phyloP scores from a whole-genome alignment of 1,140 invertebrate species.

The Reticulitermes speratus region DNA sequence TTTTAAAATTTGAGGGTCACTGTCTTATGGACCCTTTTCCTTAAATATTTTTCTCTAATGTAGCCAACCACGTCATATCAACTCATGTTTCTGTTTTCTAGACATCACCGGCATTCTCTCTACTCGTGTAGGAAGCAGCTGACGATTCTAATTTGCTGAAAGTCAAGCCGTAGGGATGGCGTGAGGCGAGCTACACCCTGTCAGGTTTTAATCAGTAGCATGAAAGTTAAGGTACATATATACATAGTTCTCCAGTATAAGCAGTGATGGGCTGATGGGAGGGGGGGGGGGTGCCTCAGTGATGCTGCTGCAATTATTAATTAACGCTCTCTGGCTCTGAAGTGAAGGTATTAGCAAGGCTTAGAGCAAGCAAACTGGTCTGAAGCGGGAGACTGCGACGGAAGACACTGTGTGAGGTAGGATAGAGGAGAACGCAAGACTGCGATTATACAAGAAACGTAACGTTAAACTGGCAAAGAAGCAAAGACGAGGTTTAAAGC shows the following conservation, averaged over 20 bases:
- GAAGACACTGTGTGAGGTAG: not conserved
- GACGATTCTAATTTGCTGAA: constrained; percentile 8
- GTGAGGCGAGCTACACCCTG: not conserved
- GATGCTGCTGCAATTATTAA: constrained; percentile 18
- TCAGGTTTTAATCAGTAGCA: constrained; percentile 7
- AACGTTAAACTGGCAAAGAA: not conserved
- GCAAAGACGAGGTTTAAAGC: not conserved
- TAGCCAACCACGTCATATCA: no score
- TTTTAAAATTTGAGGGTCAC: no score
- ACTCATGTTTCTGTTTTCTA: no score
- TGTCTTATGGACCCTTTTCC: no score
- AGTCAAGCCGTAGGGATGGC: not conserved
- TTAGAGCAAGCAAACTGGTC: not conserved
- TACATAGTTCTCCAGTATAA: not conserved
- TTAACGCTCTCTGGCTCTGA: constrained; percentile 9
- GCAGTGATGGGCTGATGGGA: not conserved
- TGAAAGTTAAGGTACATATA: constrained; percentile 3
- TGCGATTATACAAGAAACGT: not conserved
- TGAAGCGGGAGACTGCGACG: not conserved
- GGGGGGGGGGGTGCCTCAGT: not conserved
- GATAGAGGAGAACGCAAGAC: not conserved
- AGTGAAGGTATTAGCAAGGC: constrained; percentile 18
- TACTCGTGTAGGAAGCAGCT: not conserved
- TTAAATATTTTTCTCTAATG: no score
- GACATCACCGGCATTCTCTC: not conserved